phyloP scores from a whole-genome alignment of 2,797 vertebrate genomes.

The Macroramphosus scolopax region DNA sequence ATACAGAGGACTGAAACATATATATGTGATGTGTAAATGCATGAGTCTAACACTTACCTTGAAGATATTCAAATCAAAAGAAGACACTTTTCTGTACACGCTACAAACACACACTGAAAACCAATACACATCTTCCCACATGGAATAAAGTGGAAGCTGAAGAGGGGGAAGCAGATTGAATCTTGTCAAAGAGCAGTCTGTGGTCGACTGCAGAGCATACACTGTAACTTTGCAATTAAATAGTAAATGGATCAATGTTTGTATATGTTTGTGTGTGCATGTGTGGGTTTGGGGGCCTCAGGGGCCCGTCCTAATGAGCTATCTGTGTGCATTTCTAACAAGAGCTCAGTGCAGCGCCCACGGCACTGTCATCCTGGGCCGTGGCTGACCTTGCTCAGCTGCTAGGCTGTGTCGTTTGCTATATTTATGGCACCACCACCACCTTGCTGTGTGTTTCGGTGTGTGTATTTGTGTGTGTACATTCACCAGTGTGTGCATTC shows the following conservation, averaged over 20 bases:
- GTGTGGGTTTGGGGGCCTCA: constrained; percentile 72
- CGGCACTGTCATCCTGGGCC: constrained; percentile 81
- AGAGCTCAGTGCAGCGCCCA: constrained; percentile 77
- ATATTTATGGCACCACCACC: constrained; percentile 82
- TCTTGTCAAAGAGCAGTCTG: constrained; percentile 41
- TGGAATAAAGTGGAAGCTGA: constrained; percentile 33
- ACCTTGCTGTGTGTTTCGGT: constrained; percentile 58
- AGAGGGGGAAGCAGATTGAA: constrained; percentile 44
- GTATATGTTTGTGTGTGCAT: constrained; percentile 68
- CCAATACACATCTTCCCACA: constrained; percentile 13
- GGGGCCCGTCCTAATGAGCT: constrained; percentile 83
- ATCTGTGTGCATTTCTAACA: constrained; percentile 82
- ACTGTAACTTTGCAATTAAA: constrained; percentile 72
- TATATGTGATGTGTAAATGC: constrained; percentile 32
- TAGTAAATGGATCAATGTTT: constrained; percentile 75
- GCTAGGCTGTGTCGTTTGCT: constrained; percentile 80
- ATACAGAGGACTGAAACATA: constrained; percentile 19
- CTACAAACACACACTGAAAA: constrained; percentile 19
- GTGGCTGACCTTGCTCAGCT: constrained; percentile 82
- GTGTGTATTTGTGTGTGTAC: constrained; percentile 42
- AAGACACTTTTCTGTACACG: constrained; percentile 19
- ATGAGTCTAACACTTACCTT: constrained; percentile 32
- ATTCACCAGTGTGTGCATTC: constrained; percentile 60
- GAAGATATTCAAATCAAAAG: constrained; percentile 42
- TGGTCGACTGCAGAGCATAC: constrained; percentile 29